A percentile compares a stretch with the other conserved stretches of the same genome.
Conservation (phyloP, 2,797 vertebrate species). For the Choloepus didactylus region DNA sequence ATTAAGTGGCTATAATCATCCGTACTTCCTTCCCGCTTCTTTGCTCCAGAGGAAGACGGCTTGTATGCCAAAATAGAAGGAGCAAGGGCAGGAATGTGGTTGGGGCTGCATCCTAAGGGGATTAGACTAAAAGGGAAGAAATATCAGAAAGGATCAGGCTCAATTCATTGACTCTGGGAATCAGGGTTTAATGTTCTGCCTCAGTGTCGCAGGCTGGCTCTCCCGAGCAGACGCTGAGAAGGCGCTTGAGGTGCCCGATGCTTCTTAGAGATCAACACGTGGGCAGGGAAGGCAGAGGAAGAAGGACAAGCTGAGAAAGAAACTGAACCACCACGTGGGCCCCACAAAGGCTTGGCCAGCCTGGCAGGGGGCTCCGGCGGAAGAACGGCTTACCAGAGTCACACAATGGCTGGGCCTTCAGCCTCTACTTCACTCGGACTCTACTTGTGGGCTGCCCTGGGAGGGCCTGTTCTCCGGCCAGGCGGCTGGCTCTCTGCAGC, state of each 20-base stretch:
- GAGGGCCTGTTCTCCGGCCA: neutral
- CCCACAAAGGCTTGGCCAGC: neutral
- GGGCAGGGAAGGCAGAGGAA: no score
- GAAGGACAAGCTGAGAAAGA: neutral
- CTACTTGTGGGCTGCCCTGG: no score
- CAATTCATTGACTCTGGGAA: fast-evolving
- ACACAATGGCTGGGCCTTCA: neutral
- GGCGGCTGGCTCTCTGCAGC: neutral
- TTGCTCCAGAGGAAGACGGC: neutral
- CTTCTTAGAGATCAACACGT: neutral
- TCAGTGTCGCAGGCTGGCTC: neutral
- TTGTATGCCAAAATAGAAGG: neutral
- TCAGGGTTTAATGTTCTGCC: neutral
- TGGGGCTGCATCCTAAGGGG: fast-evolving
- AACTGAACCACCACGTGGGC: neutral
- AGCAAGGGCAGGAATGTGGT: neutral
- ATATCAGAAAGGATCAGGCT: no score
- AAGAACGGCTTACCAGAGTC: neutral
- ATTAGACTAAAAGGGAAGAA: neutral
- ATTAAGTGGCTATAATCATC: neutral
- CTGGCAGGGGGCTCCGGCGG: neutral
- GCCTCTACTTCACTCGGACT: neutral
- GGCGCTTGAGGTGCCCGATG: neutral
- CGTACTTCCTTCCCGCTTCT: neutral
- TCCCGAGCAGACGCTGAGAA: neutral